These are phyloP conservation scores for Podilymbus podiceps DNA, from an alignment of 2,113 vertebrate species.

Conservation along the genomic window DNA sequence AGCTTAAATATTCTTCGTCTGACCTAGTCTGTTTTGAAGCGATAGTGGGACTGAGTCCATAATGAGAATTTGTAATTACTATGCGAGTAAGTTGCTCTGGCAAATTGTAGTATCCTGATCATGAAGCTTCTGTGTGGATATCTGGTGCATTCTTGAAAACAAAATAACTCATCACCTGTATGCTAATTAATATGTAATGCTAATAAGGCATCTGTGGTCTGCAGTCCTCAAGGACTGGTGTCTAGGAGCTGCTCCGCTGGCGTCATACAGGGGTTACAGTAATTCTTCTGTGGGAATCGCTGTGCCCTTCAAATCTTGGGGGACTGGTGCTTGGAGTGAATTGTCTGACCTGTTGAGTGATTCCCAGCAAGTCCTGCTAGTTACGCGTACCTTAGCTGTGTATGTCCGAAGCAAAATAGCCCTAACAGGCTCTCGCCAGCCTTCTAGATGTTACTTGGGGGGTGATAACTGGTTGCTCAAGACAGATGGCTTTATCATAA, in stretches of 20 bases:
- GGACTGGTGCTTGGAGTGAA: fast-evolving
- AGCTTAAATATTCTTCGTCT: neutral
- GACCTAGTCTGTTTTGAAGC: neutral
- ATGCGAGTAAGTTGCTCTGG: neutral
- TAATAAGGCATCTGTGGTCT: neutral
- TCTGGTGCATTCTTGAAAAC: neutral
- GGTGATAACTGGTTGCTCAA: neutral
- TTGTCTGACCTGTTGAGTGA: neutral
- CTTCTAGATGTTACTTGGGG: neutral
- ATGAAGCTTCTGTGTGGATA: neutral
- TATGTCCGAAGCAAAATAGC: neutral
- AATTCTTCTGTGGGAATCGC: neutral
- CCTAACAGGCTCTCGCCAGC: neutral
- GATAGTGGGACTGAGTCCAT: neutral
- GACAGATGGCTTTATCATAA: neutral
- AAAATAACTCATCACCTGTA: fast-evolving
- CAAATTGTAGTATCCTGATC: neutral
- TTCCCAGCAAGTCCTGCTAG: neutral
- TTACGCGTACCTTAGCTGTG: neutral
- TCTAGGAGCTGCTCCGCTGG: neutral
- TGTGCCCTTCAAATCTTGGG: fast-evolving
- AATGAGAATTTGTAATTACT: neutral
- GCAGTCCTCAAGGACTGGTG: neutral
- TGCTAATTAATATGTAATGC: neutral
- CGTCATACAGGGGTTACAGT: fast-evolving